Evolutionary conservation across 2,113 vertebrate genomes (phyloP).

Genomic region (Coptodon bakossiorum): DNA sequence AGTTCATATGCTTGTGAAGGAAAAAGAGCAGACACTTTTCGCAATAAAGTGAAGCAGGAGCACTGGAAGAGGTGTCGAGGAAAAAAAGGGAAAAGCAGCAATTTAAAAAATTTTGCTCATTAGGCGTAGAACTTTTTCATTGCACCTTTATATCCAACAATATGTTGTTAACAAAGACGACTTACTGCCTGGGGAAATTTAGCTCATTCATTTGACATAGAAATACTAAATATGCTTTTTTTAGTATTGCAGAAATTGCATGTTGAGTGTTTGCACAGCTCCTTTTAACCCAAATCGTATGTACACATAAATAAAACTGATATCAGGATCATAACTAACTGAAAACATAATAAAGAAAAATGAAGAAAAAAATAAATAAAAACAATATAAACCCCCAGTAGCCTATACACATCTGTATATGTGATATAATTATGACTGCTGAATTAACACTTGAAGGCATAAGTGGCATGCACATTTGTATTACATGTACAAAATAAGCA

Average conservation of each 20-base stretch:
- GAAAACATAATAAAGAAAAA: neutral
- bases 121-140: neutral
- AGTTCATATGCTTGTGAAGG: neutral
- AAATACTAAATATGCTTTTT: neutral
- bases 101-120: neutral
- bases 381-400: rapidly evolving
- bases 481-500: neutral
- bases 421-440: neutral
- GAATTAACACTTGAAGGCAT: neutral
- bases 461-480: neutral
- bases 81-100: neutral
- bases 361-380: neutral
- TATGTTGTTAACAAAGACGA: neutral
- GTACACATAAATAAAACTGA: neutral
- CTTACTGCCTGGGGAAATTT: neutral
- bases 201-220: neutral
- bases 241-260: neutral
- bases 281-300: neutral
- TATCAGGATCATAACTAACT: neutral
- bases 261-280: neutral
- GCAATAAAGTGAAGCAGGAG: neutral
- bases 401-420: neutral
- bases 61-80: neutral
- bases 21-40: neutral
- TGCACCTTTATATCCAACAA: neutral